Percentiles rank a stretch among this genome's conserved stretches.
These are phyloP conservation scores for Thalassarche chlororhynchos DNA, from an alignment of 2,113 vertebrate genomes.

Conservation along the genomic window DNA sequence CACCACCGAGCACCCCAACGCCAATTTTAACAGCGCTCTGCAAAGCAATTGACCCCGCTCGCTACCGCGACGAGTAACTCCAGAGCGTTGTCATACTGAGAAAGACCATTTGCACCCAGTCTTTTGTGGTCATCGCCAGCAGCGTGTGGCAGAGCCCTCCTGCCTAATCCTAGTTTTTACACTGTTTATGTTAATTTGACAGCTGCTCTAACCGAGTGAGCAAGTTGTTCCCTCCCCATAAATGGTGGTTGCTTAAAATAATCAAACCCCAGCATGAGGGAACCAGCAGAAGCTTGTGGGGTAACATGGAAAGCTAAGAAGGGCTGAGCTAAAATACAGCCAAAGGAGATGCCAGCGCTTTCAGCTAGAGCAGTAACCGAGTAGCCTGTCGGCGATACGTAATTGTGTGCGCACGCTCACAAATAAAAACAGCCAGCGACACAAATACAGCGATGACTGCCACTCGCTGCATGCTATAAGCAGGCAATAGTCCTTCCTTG, in stretches of 20 bases:
- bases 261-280: neutral
- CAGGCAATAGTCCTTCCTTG: neutral
- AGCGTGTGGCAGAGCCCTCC: neutral
- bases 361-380: neutral
- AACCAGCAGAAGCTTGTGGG: neutral
- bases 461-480: neutral
- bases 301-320: neutral
- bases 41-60: neutral
- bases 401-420: neutral
- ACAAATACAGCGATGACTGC: neutral
- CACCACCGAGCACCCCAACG: neutral
- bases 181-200: conserved; percentile 20
- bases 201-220: neutral
- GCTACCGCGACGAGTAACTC: rapidly evolving
- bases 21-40: rapidly evolving
- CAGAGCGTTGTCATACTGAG: neutral
- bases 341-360: neutral
- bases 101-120: neutral
- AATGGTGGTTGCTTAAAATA: neutral
- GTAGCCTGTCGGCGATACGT: neutral
- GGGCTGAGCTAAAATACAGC: neutral
- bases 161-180: neutral
- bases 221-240: conserved; percentile 24
- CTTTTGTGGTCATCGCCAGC: neutral
- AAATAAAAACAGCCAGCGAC: neutral